Evolutionary conservation across 2,797 vertebrate species (phyloP).

Genomic region (Enteromius trimaculatus): DNA sequence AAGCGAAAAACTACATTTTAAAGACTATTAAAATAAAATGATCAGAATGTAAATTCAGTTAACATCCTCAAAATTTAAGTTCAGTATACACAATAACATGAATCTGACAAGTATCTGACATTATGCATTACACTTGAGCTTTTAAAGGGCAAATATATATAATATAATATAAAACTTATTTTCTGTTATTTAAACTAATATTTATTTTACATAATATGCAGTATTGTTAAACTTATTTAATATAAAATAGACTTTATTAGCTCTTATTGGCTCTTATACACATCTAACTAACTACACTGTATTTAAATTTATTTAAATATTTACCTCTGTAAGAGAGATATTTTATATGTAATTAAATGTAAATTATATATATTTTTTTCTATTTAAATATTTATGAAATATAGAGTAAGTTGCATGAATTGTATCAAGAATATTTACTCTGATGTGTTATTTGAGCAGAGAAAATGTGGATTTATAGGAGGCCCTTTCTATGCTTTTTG

Average conservation of each 20-base stretch:
- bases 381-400: too few relatives aligned
- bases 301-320: background rate
- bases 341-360: too few relatives aligned
- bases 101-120: slow-evolving; percentile 3
- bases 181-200: too few relatives aligned
- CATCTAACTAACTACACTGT: background rate
- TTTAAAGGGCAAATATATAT: background rate
- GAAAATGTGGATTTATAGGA: background rate
- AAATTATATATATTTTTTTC: too few relatives aligned
- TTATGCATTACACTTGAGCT: background rate
- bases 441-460: slow-evolving; percentile 7
- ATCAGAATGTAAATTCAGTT: background rate
- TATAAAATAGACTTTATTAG: too few relatives aligned
- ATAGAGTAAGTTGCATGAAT: background rate
- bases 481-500: slow-evolving; percentile 1
- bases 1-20: background rate
- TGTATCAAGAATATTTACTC: background rate
- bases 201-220: background rate
- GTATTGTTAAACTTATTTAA: background rate
- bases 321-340: too few relatives aligned
- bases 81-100: background rate
- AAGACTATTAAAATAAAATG: background rate
- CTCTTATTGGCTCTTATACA: too few relatives aligned
- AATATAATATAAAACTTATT: too few relatives aligned
- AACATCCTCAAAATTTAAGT: background rate